Evolutionary conservation across 2,888 invertebrate species (phyloP), one percentile per base, ranked within the genome.

Genomic region (Pantelozetes paolii): DNA sequence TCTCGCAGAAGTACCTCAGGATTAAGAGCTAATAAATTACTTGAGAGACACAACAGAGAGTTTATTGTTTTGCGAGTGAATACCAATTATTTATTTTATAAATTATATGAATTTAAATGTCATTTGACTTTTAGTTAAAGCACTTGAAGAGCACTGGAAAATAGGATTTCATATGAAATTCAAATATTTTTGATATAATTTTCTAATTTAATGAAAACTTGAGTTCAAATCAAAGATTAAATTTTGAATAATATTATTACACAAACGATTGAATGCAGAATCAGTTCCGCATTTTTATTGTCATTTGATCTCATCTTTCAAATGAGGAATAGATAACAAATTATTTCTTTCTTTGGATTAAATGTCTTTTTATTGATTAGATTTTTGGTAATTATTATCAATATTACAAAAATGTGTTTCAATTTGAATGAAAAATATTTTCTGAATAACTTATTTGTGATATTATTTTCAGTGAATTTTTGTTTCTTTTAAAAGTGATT

Each of bases 221-320:
- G 36, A 8, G 36, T 8, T 36, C 36, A 36, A 36, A 36, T 36
- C 6, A 62, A 36, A 62, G 62, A 30, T 32, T 62, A 62, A 26
- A 6, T 57, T 57, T 62, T n/a, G 18, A n/a, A 32, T 30, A 62
- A 32, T 62, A 32, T 62, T 62, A 62, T 62, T n/a, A 62, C 32
- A 32, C 32, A 62, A 62, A 62, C 32, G 32, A 32, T 30, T 62
- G 62, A 62, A 62, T 18, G n/a, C n/a, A 36, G 18, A 62, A 18
- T 62, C 32, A 62, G 62, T 62, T 62, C 62, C 62, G 62, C 62
- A 62, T 62, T 62, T 18, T 32, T 28, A 3, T 57, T 36, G 62
- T 18, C 32, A 62, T 62, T 30, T 62, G 62, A 62, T 62, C 62
- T 32, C 32, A 28, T 62, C 26, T 30, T 32, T 32, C n/a, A 36